Conservation (phyloP, 2,797 vertebrate genomes). For the Delichon dasypus region DNA sequence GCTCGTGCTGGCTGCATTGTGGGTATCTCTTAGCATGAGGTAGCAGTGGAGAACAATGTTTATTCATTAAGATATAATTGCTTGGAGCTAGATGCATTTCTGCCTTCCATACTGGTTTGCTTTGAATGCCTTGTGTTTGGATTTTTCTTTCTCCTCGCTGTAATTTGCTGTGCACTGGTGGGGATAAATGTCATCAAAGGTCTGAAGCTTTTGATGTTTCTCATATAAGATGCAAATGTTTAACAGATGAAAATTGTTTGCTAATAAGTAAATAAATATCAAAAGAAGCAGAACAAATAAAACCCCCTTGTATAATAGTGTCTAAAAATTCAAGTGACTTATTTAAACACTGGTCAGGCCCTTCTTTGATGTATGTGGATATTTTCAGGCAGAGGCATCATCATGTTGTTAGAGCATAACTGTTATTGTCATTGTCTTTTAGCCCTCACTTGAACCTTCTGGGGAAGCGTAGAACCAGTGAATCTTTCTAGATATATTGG, state of each 20-base stretch:
- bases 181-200: constrained; percentile 59
- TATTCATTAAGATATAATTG: constrained; percentile 40
- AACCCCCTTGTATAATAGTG: neutral
- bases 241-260: constrained; percentile 63
- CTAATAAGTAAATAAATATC: constrained; percentile 56
- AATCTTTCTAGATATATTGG: neutral
- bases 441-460: neutral
- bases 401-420: neutral
- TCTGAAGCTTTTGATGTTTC: constrained; percentile 57
- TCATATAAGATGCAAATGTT: constrained; percentile 46
- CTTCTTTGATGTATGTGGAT: constrained; percentile 29
- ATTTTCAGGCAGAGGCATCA: constrained; percentile 11
- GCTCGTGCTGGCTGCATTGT: neutral
- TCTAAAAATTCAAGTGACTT: constrained; percentile 31
- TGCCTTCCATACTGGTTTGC: constrained; percentile 42
- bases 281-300: constrained; percentile 51
- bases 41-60: constrained; percentile 42
- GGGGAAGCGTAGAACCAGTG: neutral
- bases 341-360: neutral
- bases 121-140: constrained; percentile 33
- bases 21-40: constrained; percentile 40
- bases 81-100: constrained; percentile 23
- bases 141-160: constrained; percentile 5
- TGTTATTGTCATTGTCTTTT: neutral
- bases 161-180: constrained; percentile 29